Conservation (phyloP, 1,140 invertebrate species). For the Achroia grisella region DNA sequence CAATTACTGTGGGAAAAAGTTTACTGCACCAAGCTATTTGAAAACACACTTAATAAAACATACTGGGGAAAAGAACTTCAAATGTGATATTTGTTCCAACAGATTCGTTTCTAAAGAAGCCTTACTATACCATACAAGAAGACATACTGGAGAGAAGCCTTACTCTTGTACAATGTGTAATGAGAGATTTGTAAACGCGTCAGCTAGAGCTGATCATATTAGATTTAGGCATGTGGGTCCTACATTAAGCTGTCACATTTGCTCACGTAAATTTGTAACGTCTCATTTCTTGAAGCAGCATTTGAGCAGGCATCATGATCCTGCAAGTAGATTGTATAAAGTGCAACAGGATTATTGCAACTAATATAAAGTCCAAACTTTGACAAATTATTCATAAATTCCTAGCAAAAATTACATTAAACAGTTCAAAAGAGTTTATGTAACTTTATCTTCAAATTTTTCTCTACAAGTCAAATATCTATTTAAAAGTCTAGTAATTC, state of each 20-base stretch:
- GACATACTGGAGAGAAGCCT: conserved; percentile 70
- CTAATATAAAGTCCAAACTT: too few species aligned
- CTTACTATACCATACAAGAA: conserved; percentile 59
- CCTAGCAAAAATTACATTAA: too few species aligned
- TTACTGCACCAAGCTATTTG: conserved; percentile 56
- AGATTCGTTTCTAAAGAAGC: conserved; percentile 65
- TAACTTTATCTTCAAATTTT: too few species aligned
- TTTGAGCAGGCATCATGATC: conserved; percentile 51
- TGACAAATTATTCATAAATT: too few species aligned
- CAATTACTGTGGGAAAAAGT: conserved; percentile 49
- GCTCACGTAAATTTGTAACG: conserved; percentile 55
- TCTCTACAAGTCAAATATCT: too few species aligned
- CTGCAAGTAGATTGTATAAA: conserved; percentile 46
- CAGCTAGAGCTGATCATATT: conserved; percentile 54
- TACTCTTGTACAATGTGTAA: conserved; percentile 55
- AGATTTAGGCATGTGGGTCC: conserved; percentile 59
- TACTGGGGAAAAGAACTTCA: conserved; percentile 65
- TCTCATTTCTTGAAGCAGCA: conserved; percentile 50
- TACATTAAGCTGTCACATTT: conserved; percentile 52
- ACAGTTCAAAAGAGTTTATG: too few species aligned
- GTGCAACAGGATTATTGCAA: conserved; percentile 33
- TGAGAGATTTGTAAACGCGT: conserved; percentile 59
- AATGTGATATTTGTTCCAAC: conserved; percentile 55
- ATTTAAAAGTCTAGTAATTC: too few species aligned
- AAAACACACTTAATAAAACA: conserved; percentile 66